Base-by-base conservation (phyloP, 1,140 invertebrate species). In the Lerema accius region DNA sequence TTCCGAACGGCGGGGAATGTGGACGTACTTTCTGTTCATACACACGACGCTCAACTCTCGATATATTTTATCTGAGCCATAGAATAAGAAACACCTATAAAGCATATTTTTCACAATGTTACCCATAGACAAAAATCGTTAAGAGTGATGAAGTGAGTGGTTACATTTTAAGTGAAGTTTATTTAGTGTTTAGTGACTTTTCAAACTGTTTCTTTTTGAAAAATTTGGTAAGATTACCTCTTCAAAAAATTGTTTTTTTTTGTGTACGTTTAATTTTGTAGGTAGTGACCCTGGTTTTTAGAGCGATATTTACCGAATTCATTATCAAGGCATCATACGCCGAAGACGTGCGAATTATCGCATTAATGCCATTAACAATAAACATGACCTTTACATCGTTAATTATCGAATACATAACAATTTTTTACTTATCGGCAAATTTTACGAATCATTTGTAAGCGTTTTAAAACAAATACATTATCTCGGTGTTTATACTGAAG, bases 281-380 rank as follows among this genome's bases (percentile, higher is more conserved):
- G 15, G 16, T 43, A 59, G 17, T 76, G 67, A 79, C 72, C 73
- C 71, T 63, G 69, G 45, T 69, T 67, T 69, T 74, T 69, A 67
- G 60, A 40, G 50, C 39, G 60, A 68, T 69, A 65, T 79, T 76
- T 73, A 64, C 66, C 65, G 65, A 76, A 79, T 72, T 72, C 65
- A 51, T 74, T 73, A 76, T 19, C 13, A 42, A 1, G 39, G 17
- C 11, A 26, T 19, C 51, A 55, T 55, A 15, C 37, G 13, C 43
- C 10, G 5, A 42, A 43, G 37, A 55, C 50, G 51, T 43, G 51
- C 11, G 39, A 56, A 56, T 43, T 56, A 23, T 15, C n/a, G 51
- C 39, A 43, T 56, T 56, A 56, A 43, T 43, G 14, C 40, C 39
- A 42, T 43, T 50, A 17, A 17, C 19, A 23, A 26, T 23, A n/a